A percentile compares a stretch with the other conserved stretches of the same genome.
These are phyloP conservation scores for Glossophaga mutica DNA, from an alignment of 2,797 vertebrate genomes.

Conservation along the genomic window DNA sequence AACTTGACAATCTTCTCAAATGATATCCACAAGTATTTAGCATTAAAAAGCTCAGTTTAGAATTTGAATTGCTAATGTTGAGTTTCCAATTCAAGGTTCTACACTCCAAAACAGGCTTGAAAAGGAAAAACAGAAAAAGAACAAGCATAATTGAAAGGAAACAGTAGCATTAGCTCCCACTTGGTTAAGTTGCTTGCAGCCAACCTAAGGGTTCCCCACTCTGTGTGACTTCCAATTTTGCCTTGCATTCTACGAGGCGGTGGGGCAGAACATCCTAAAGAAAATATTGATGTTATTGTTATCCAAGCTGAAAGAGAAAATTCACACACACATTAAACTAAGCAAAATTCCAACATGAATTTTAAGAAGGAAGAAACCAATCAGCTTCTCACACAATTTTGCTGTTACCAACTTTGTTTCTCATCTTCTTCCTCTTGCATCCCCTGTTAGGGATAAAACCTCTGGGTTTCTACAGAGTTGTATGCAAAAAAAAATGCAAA, in stretches of 20 bases:
- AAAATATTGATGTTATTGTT: slow-evolving; percentile 58
- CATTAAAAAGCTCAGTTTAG: slow-evolving; percentile 75
- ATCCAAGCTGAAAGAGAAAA: slow-evolving; percentile 24
- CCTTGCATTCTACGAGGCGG: background rate
- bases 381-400: background rate
- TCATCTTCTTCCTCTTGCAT: background rate
- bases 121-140: slow-evolving; percentile 75
- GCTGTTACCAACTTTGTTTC: background rate
- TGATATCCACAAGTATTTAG: slow-evolving; percentile 77
- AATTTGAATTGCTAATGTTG: slow-evolving; percentile 83
- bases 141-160: slow-evolving; percentile 70
- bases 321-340: background rate
- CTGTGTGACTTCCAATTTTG: slow-evolving; percentile 50
- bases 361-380: slow-evolving; percentile 16
- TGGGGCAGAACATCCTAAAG: background rate
- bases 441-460: background rate
- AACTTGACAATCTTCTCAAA: slow-evolving; percentile 75
- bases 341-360: slow-evolving; percentile 21
- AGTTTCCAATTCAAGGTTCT: slow-evolving; percentile 76
- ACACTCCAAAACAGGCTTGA: slow-evolving; percentile 74
- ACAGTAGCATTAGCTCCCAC: slow-evolving; percentile 35
- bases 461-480: background rate
- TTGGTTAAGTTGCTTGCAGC: slow-evolving; percentile 34
- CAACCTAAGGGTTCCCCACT: slow-evolving; percentile 30
- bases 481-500: background rate